Base-by-base conservation (phyloP, 2,888 invertebrate species). In the Allacma fusca region DNA sequence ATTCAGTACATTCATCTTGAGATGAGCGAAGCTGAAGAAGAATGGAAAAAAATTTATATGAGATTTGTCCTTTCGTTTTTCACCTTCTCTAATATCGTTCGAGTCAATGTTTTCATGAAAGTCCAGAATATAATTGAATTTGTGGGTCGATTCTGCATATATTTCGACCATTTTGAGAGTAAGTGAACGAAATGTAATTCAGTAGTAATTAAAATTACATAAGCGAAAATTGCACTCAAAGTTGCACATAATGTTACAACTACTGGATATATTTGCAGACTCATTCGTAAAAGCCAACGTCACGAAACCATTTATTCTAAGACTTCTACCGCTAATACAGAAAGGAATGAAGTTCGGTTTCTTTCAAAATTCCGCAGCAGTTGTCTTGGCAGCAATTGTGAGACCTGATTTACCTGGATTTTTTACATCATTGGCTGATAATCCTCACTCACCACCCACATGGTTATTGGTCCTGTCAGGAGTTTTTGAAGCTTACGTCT, bases 281-380 rank as follows among this genome's bases (percentile, higher is more conserved):
- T 13, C 5, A 21, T 59, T 59, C 59, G 19, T 59, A 19, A 59
- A 59, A 59, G 5, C 12, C 5, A 59, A 23, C 19, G 19, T 23
- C 9, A 59, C 7, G n/a, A 59, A 59, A n/a, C 59, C 59, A 7
- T 7, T 59, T 5, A n/a, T 59, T 5, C 19, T 59, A 7, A 5
- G 59, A 23, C 59, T 59, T 23, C 59, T 59, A 7, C 59, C 59
- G n/a, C 19, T 59, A 7, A 59, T 59, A 7, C 59, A 59, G n/a
- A n/a, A 59, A 23, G 59, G 59, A n/a, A 59, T 59, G 59, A 59
- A 59, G 59, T 21, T 59, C n/a, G 59, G 59, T 7, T 59, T 59
- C n/a, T 23, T 13, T n/a, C 59, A 59, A 59, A 59, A 59, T 59
- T 13, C 7, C n/a, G 19, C 59, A 7, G 5, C 19, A n/a, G 19